These are phyloP conservation scores for Poicephalus meyeri DNA, from an alignment of 2,113 vertebrate genomes.

Conservation along the genomic window DNA sequence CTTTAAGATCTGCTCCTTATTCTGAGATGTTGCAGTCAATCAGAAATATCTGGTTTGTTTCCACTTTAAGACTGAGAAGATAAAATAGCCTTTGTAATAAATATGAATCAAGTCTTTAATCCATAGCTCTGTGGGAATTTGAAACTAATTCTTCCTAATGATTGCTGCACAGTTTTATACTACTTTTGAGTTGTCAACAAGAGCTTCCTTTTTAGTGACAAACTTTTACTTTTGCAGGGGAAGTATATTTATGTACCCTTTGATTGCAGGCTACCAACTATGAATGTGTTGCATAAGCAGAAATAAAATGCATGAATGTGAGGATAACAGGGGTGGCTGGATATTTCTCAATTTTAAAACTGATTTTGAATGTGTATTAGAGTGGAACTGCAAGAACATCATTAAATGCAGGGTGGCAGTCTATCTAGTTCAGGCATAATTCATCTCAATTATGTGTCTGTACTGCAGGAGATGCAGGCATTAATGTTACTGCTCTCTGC, in stretches of 20 bases:
- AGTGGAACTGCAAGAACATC: conserved; percentile 40
- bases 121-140: not conserved
- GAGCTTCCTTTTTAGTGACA: not conserved
- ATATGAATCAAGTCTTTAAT: not conserved
- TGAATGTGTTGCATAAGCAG: conserved; percentile 17
- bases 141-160: not conserved
- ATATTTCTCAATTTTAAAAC: conserved; percentile 59
- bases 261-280: not conserved
- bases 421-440: conserved; percentile 15
- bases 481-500: conserved; percentile 41
- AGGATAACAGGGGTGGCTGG: not conserved
- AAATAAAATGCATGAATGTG: conserved; percentile 13
- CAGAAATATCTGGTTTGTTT: not conserved
- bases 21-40: not conserved
- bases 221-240: not conserved
- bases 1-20: not conserved
- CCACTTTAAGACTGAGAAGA: not conserved
- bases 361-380: conserved; percentile 37
- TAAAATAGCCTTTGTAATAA: not conserved
- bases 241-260: not conserved
- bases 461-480: conserved; percentile 21
- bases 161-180: not conserved
- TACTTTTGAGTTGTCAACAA: not conserved
- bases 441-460: conserved; percentile 43
- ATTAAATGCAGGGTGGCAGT: conserved; percentile 48